Base-by-base conservation (phyloP, 2,888 invertebrate species). In the Drosophila lacicola region DNA sequence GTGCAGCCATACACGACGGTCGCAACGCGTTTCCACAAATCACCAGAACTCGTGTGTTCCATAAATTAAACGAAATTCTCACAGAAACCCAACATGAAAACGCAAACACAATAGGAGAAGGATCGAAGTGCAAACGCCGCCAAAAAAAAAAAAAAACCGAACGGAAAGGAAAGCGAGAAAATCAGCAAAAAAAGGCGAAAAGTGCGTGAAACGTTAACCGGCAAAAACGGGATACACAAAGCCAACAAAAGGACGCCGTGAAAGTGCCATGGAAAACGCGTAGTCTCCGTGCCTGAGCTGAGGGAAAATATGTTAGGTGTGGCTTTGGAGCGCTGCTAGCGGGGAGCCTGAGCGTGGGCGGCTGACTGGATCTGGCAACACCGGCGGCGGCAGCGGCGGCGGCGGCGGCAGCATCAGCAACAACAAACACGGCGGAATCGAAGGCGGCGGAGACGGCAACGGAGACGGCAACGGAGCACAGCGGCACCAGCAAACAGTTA, bases 1-100 rank as follows among this genome's bases (percentile, higher is more conserved):
- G 84, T 89, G 89, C 86, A 90, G 82, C 90, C 88, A 88, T 74
- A 89, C 90, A 84, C 88, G 73, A 82, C 80, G 86, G 71, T 72
- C 73, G 80, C 65, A 74, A 66, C 81, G 87, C 78, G 71, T 81
- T 88, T 70, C 51, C 67, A 65, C 44, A 51, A 51, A 19, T 77
- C 51, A 63, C 45, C 46, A 53, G 50, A 74, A 61, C 54, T 46
- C 42, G 45, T 57, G 56, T 25, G 29, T 49, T 51, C 56, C 45
- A 29, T 29, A 47, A 62, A 61, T 56, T 45, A 56, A 41, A 42
- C 58, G 46, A 78, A 55, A 45, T 44, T 41, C 42, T 11, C 33
- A 29, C 50, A 51, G 29, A 39, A 46, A 44, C 33, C 42, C 39
- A 53, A n/a, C 25, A 45, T 49, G 9, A 44, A 49, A 37, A 29